Conservation (phyloP, 2,797 vertebrate genomes). For the Gouania willdenowi region DNA sequence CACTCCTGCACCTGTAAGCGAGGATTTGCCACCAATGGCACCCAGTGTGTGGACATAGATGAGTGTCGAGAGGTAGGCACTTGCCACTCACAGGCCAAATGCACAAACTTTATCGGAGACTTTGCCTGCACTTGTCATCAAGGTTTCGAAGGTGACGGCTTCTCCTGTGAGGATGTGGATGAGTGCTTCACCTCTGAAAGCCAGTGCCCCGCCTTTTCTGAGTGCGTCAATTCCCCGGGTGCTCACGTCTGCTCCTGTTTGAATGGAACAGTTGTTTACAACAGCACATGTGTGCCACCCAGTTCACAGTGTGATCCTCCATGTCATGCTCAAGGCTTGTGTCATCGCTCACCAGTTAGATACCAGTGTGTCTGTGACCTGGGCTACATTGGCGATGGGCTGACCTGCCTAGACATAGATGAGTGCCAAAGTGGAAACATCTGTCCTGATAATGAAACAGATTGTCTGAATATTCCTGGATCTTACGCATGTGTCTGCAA, state of each 20-base stretch:
- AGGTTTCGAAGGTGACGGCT: constrained; percentile 78
- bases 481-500: constrained; percentile 77
- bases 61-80: constrained; percentile 58
- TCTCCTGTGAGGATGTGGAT: constrained; percentile 73
- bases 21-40: constrained; percentile 75
- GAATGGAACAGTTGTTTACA: constrained; percentile 72
- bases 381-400: constrained; percentile 73
- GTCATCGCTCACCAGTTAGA: constrained; percentile 67
- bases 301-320: constrained; percentile 58
- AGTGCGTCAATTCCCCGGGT: constrained; percentile 79
- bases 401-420: constrained; percentile 75
- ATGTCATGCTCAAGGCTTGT: constrained; percentile 74
- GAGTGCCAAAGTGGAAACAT: constrained; percentile 72
- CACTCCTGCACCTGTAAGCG: constrained; percentile 73
- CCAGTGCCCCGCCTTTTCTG: constrained; percentile 62
- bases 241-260: constrained; percentile 79
- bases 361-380: constrained; percentile 80
- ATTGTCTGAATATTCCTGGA: constrained; percentile 75
- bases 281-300: constrained; percentile 65
- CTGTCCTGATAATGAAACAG: constrained; percentile 70
- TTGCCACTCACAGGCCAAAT: constrained; percentile 68
- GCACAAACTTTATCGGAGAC: constrained; percentile 67
- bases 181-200: constrained; percentile 67
- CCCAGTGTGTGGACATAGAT: constrained; percentile 70
- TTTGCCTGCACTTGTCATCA: constrained; percentile 70